Evolutionary conservation across 2,113 vertebrate species (phyloP).

Genomic region (Tetraodon nigroviridis): DNA sequence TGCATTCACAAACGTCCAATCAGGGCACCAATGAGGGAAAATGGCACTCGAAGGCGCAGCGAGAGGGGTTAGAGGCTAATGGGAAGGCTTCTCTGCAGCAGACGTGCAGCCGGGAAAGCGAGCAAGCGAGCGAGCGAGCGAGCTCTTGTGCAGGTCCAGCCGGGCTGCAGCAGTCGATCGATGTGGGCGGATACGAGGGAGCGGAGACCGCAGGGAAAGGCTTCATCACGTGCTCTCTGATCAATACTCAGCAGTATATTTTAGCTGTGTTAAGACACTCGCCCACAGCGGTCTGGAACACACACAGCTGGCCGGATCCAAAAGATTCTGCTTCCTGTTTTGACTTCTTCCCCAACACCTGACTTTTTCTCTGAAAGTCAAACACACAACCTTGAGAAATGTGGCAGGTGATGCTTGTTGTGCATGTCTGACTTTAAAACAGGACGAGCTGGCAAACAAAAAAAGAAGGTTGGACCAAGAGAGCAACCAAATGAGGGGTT

Average conservation of each 20-base stretch:
- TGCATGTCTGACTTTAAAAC: neutral
- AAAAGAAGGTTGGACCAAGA: neutral
- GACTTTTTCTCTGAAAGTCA: constrained; percentile 2
- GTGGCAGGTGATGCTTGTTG: neutral
- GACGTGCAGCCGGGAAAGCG: constrained; percentile 1
- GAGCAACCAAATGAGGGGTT: no score
- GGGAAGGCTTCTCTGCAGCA: constrained; percentile 18
- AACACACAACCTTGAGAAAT: constrained; percentile 3
- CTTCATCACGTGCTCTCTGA: constrained; percentile 49
- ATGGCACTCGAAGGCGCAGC: constrained; percentile 1
- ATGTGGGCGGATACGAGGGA: constrained; percentile 49
- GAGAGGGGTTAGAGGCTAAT: constrained; percentile 26
- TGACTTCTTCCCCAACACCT: neutral
- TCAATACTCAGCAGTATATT: constrained; percentile 59
- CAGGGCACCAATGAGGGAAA: neutral
- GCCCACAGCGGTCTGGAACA: constrained; percentile 12
- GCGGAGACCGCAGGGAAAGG: constrained; percentile 37
- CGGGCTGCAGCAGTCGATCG: constrained; percentile 35
- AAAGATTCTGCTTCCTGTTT: constrained; percentile 2
- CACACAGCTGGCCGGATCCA: constrained; percentile 7
- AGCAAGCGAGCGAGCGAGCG: constrained; percentile 1
- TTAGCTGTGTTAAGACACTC: constrained; percentile 37
- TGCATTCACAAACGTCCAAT: constrained; percentile 1
- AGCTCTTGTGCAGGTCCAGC: constrained; percentile 15
- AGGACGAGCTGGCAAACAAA: neutral